Evolutionary conservation across 37 sponge, comb jelly and placozoan genomes (phyloP), one percentile per base, ranked within the genome.

Genomic region (Crambe crambe): DNA sequence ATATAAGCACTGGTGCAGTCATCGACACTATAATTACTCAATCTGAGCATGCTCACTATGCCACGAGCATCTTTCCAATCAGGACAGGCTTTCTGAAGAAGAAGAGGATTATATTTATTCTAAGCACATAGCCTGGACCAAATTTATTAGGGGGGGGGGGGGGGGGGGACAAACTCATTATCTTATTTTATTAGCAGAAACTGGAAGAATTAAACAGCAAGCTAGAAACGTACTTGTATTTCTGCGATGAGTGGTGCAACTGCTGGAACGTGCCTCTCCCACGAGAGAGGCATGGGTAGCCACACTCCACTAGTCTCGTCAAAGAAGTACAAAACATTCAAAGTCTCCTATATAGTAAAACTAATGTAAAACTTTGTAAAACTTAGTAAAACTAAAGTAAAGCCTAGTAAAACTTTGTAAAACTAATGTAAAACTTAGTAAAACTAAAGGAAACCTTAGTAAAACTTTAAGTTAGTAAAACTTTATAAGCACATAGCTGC

Each of bases 251-350:
- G 30, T 0, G n/a, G 58, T 43, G 86, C 39, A n/a, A 93, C 38
- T 0, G 23, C n/a, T 10, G 94, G 85, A 0, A 85, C 62, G 56
- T 93, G 87, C 43, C 83, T 56, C 78, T 93, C 94, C 94, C 94
- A 93, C 20, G 85, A 41, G n/a, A 89, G 84, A 41, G 94, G 94
- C 77, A 89, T 86, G 0, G 86, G 85, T 12, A 89, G 54, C 94
- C 94, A 93, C 9, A 58, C 20, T 0, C 89, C 83, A 1, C 68
- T 59, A 3, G 51, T 57, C 43, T 88, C 86, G 32, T 93, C 85
- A 70, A 88, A 85, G 83, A 85, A 88, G 76, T 86, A 93, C 56
- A 87, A 56, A 21, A 83, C 73, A 76, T 93, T 93, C 15, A 66
- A 23, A 1, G 74, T 47, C 69, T 89, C 82, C 93, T 93, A 47